Base-by-base conservation (phyloP, 1,140 invertebrate genomes). In the Tribolium castaneum region DNA sequence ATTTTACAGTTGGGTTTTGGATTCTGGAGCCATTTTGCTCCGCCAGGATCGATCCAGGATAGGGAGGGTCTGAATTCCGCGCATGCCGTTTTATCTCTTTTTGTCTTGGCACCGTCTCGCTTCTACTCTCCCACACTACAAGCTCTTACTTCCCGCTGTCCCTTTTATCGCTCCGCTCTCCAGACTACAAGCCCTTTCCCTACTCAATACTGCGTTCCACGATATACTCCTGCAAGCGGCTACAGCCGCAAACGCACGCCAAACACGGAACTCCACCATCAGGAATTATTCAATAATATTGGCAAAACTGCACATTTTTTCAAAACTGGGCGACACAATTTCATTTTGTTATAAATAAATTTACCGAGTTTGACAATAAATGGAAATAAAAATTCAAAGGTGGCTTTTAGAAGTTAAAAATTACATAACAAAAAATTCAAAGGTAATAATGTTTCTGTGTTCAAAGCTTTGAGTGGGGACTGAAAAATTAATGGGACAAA, bases 21-120 rank as follows among this genome's bases (percentile, higher is more conserved):
- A 81, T 83, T 82, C 81, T 83, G 84, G 83, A 86, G 85, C 85
- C 85, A 86, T 86, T 86, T 86, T 86, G 85, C 85, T 80, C 83
- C 77, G 70, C 77, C 78, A 82, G 80, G 84, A 86, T 86, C 85
- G 85, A 86, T 86, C 78, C 84, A 83, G 83, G 80, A 83, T 80
- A 83, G 85, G 83, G 84, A 81, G 84, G 83, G 83, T 79, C 82
- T 83, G 83, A 79, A 81, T 81, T 78, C 80, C 85, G 85, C 84
- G 85, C 84, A 85, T 86, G 83, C 80, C 79, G 83, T 86, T 86
- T 85, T 85, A 85, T 86, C 84, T 86, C 82, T 86, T 86, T 86
- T 85, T 86, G 84, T 85, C 83, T 85, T 85, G 52, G 51, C 77
- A 82, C 81, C 78, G 76, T 84, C 84, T 83, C 84, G 76, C 83